Evolutionary conservation across 2,113 vertebrate species (phyloP), one percentile per base, ranked within the genome.

Genomic region (Polypterus bichir): DNA sequence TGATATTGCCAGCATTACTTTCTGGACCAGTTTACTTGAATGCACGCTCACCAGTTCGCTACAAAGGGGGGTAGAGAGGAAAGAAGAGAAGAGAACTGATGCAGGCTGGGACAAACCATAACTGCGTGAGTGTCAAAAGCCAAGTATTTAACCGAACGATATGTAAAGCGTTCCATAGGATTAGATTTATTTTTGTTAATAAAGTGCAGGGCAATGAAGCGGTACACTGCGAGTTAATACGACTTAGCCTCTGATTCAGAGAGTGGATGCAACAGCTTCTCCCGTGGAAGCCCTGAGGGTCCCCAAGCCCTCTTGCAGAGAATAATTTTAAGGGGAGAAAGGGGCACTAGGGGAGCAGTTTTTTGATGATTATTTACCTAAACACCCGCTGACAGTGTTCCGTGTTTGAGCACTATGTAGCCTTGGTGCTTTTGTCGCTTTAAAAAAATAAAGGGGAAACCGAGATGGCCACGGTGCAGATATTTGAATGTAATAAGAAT

Each of bases 1-100:
- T 83, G 77, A 79, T 79, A 83, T 81, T 81, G 76, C 80, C 79
- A 78, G 79, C 84, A 83, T 70, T 83, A 82, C 85, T 86, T 84
- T 79, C 73, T 71, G 77, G 77, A 82, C 76, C 80, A 78, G 76
- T 83, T 83, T 79, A 71, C 69, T 76, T 68, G 64, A 27, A 27
- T 27, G 27, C 27, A 27, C 27, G 27, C 27, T 27, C 27, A 27
- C 27, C 27, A 27, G 27, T 27, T 27, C 27, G 27, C 27, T 27
- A 27, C 27, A 27, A 27, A 27, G 27, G 27, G 27, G 27, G 27
- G 27, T 27, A 6, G 48, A 55, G 52, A 44, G 49, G 59, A n/a
- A 66, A 9, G 46, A 54, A 49, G 10, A 46, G 56, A 57, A 5
- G 59, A 51, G 2, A 51, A 52, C 10, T 52, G 51, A 52, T 52